Conservation (phyloP, 64 coral and sea anemone species). For the Cladopsammia gracilis region DNA sequence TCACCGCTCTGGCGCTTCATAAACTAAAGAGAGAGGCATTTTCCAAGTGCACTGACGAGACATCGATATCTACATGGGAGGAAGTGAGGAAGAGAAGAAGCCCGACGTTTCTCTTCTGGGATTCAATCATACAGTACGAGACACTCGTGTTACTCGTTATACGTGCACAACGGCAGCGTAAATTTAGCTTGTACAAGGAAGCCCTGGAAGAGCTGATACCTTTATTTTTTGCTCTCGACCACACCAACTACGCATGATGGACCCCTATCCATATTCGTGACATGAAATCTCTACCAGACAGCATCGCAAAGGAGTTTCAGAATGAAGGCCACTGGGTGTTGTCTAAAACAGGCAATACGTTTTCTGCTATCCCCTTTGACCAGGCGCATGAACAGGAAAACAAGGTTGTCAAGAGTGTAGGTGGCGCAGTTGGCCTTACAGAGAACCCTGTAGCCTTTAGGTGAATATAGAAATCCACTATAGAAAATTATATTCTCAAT, state of each 20-base stretch:
- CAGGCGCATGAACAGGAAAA: too few species aligned
- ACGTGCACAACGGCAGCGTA: background rate
- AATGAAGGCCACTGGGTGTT: too few species aligned
- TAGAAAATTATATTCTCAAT: background rate
- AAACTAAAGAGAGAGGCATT: conserved; percentile 46
- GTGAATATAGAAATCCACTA: background rate
- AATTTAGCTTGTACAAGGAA: background rate
- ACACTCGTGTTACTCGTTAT: background rate
- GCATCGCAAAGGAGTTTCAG: conserved; percentile 11
- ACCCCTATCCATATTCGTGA: conserved; percentile 36
- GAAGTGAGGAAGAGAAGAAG: conserved; percentile 42
- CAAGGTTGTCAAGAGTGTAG: too few species aligned
- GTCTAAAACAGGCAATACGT: too few species aligned
- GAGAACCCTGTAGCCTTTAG: conserved; percentile 22
- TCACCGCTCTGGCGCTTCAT: conserved; percentile 44
- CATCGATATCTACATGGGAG: conserved; percentile 45
- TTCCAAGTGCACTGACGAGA: conserved; percentile 26
- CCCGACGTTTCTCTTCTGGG: conserved; percentile 51
- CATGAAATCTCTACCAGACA: conserved; percentile 36
- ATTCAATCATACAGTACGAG: background rate
- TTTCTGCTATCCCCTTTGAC: too few species aligned
- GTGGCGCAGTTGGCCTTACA: too few species aligned
- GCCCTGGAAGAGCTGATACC: background rate
- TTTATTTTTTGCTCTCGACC: conserved; percentile 48
- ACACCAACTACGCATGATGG: conserved; percentile 56